phyloP scores from a whole-genome alignment of 2,888 invertebrate genomes.

The Drosophila crucigera region DNA sequence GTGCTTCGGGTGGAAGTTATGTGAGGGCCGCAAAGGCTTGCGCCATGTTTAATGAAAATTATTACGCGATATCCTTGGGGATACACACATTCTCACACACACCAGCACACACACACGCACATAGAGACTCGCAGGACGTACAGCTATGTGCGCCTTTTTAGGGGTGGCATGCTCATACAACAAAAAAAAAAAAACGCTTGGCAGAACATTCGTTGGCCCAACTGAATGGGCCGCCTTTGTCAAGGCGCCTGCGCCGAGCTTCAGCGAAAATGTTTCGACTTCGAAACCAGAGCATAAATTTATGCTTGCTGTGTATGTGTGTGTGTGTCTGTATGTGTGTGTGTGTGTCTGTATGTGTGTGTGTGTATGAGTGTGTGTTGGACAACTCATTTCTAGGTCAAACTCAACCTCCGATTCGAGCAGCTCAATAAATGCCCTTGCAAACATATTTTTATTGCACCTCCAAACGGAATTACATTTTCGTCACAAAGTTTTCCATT shows the following conservation, averaged over 20 bases:
- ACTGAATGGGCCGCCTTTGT: slow-evolving; percentile 52
- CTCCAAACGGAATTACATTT: slow-evolving; percentile 22
- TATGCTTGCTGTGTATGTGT: slow-evolving; percentile 22
- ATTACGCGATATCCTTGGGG: slow-evolving; percentile 80
- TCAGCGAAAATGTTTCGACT: slow-evolving; percentile 54
- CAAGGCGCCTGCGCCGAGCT: slow-evolving; percentile 60
- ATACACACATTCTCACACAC: slow-evolving; percentile 27
- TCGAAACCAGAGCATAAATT: slow-evolving; percentile 59
- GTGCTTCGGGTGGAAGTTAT: slow-evolving; percentile 28
- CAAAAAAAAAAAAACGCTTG: slow-evolving; percentile 16
- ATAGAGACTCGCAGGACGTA: slow-evolving; percentile 37
- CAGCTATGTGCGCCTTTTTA: slow-evolving; percentile 66
- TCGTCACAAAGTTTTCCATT: slow-evolving; percentile 3
- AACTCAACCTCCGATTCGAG: slow-evolving; percentile 58
- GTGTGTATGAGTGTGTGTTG: slow-evolving; percentile 39
- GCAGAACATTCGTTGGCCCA: slow-evolving; percentile 28
- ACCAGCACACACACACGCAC: slow-evolving; percentile 21
- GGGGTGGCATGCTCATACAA: slow-evolving; percentile 79
- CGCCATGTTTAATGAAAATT: slow-evolving; percentile 80
- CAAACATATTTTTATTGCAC: slow-evolving; percentile 39
- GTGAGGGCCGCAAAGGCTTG: slow-evolving; percentile 61
- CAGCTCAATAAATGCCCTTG: slow-evolving; percentile 51
- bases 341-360: slow-evolving; percentile 16
- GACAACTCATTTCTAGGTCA: slow-evolving; percentile 75
- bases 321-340: background rate